Evolutionary conservation across 1,140 invertebrate species (phyloP), one percentile per base, ranked within the genome.

Genomic region (Monomorium pharaonis): DNA sequence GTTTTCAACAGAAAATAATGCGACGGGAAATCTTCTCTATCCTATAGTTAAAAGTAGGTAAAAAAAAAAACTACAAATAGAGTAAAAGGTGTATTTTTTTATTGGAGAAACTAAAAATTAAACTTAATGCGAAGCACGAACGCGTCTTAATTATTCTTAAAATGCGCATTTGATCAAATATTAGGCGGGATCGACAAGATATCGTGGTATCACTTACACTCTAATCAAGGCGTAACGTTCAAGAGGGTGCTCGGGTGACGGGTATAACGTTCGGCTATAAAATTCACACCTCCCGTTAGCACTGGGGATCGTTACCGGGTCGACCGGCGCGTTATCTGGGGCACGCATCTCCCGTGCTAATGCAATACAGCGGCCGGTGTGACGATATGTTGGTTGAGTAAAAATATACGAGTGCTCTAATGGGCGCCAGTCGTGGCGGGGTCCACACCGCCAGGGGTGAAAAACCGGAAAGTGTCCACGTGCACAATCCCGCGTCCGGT

Each of bases 301-400:
- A 86, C 37, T 63, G 87, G 54, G 80, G 65, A 83, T 76, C 56
- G 87, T 58, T 85, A 86, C 86, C 91, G 85, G 86, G 75, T 74
- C 78, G 77, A 88, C 58, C 37, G 78, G 76, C 33, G 76, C 33
- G 81, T 91, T 92, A 90, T 88, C 76, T 77, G 56, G 84, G 27
- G 67, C 51, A 85, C 49, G 65, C 63, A 88, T 75, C 27, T 58
- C 6, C 21, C 30, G 75, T 74, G 84, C 51, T 72, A 27, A 54
- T 37, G 47, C 63, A 60, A 72, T 86, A 88, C 51, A 42, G 70
- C 30, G 63, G 63, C 74, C 49, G 27, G 67, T 56, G 44, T n/a
- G 67, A 69, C 85, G 86, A 89, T 90, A 90, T 74, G 60, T 83
- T 72, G 87, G 85, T 89, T 33, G 42, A 42, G 63, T 47, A 86